phyloP scores from a whole-genome alignment of 2,888 invertebrate species.

The Lysandra coridon region DNA sequence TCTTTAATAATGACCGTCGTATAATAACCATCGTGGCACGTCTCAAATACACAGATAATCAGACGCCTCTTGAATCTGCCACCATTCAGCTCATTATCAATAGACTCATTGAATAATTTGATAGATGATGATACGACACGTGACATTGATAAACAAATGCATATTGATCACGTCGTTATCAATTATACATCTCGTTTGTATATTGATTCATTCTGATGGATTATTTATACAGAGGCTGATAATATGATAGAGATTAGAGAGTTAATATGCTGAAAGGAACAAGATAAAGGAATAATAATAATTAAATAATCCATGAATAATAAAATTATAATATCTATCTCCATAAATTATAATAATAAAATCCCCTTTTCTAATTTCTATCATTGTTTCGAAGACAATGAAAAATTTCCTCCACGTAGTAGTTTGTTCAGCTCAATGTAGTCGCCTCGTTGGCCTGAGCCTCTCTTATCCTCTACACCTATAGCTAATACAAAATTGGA shows the following conservation, averaged over 20 bases:
- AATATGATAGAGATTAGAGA: background rate
- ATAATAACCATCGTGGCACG: background rate
- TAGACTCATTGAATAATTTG: constrained; percentile 3
- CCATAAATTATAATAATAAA: no score
- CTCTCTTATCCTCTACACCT: no score
- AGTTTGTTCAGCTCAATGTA: no score
- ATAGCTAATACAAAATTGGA: no score
- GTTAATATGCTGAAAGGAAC: no score
- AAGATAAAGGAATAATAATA: background rate
- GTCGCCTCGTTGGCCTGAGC: no score
- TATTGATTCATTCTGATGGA: background rate
- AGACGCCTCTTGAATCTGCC: background rate
- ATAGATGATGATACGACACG: background rate
- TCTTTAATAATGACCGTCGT: background rate
- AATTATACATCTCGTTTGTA: constrained; percentile 5
- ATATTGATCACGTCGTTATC: constrained; percentile 17
- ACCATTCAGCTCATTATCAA: background rate
- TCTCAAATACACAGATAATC: background rate
- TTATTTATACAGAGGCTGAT: background rate
- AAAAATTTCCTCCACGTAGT: no score
- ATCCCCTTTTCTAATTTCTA: no score
- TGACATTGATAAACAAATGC: background rate
- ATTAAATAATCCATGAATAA: no score
- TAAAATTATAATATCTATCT: no score
- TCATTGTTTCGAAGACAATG: no score